Evolutionary conservation across 2,888 invertebrate genomes (phyloP), one percentile per base, ranked within the genome.

Genomic region (Orchesella flavescens): DNA sequence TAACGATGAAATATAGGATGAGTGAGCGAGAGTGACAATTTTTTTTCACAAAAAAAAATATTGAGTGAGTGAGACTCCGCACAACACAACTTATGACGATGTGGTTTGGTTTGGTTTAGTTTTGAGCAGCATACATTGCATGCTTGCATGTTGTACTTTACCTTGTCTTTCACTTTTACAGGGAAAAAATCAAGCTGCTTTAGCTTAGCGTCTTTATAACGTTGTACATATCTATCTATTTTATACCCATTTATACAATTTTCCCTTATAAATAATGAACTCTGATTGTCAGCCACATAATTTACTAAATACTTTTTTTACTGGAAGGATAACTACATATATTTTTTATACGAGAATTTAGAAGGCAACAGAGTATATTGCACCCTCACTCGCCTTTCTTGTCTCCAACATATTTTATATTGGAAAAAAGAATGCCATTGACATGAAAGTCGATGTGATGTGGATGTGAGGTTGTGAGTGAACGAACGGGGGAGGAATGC

Each of bases 1-100:
- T 82, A 82, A 82, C 82, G 61, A 82, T 82, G 82, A 82, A 75
- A 82, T 82, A 82, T 82, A 55, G 76, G 76, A 75, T 82, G 82
- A 82, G 76, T 76, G 76, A 66, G 65, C 71, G 69, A 65, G 73
- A 82, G 82, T 82, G 82, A 82, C 82, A 82, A 71, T 82, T 76
- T 74, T 74, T 81, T 75, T 75, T 46, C 15, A 57, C 15, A 72
- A 72, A 71, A 79, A 69, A 68, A 21, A 65, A 53, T 34, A 46
- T n/a, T n/a, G n/a, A n/a, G n/a, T n/a, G n/a, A n/a, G n/a, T n/a
- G n/a, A n/a, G n/a, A n/a, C n/a, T n/a, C n/a, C n/a, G n/a, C n/a
- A n/a, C n/a, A n/a, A 61, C 61, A 59, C 46, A 43, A 13, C 49
- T 66, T 69, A 49, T 49, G 69, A 7, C 34, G 69, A 43, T 71